Conservation (phyloP, 2,113 vertebrate genomes). For the Copsychus sechellarum region DNA sequence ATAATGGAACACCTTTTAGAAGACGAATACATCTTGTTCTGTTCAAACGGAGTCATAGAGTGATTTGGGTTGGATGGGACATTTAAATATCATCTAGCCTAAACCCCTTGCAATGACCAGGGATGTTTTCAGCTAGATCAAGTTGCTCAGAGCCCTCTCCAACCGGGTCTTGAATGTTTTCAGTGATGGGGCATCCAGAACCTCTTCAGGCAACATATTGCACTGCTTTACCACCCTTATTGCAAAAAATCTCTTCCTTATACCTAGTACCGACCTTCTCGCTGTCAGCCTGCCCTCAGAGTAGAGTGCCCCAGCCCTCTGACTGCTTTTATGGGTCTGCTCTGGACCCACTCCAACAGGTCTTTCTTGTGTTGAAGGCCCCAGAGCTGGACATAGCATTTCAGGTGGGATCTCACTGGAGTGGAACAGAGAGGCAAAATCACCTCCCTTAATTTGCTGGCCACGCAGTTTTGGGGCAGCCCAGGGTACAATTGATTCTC, state of each 20-base stretch:
- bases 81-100: not conserved
- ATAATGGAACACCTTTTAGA: not conserved
- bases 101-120: not conserved
- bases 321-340: not conserved
- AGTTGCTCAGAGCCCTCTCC: not conserved
- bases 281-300: not conserved
- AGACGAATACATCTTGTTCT: not conserved
- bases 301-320: not conserved
- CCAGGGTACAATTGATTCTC: not conserved
- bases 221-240: not conserved
- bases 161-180: not conserved
- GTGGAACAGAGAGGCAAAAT: not conserved
- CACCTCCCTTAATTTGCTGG: not conserved
- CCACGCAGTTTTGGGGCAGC: fast-evolving
- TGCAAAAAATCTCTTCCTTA: not conserved
- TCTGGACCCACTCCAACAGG: fast-evolving
- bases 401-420: not conserved
- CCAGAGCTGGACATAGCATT: not conserved
- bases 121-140: not conserved
- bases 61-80: not conserved
- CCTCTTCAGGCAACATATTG: not conserved
- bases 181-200: too few relatives aligned
- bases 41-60: not conserved
- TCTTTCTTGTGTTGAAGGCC: not conserved
- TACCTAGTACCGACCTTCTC: not conserved